Base-by-base conservation (phyloP, 1,140 invertebrate genomes). In the Delia radicum region DNA sequence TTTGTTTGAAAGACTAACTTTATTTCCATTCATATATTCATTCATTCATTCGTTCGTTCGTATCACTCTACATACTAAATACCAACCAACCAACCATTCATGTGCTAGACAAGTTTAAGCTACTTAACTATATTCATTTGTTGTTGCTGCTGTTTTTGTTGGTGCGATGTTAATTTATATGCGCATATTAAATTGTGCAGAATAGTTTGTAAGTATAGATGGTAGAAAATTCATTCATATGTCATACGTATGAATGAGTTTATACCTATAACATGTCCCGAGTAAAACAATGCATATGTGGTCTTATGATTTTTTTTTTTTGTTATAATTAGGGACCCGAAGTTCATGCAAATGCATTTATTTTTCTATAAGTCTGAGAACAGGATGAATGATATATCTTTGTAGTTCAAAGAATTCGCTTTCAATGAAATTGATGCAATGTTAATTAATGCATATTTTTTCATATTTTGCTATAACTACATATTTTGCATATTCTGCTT, bases 101-200 rank as follows among this genome's bases (percentile, higher is more conserved):
- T 55, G 33, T 33, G 12, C 48, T 55, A 21, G 42, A 55, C n/a
- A 55, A 55, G 48, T 55, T 55, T 21, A 55, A 55, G 21, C 48
- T 21, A 21, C 48, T 24, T 55, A 55, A 69, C 61, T 27, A 27
- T 63, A 7, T 28, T 63, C 24, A 63, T 27, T 63, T 26, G 8
- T 63, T 4, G 61, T 4, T n/a, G n/a, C n/a, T n/a, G n/a, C n/a
- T n/a, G n/a, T n/a, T n/a, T 67, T 13, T 33, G 33, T 31, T 21
- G 33, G 65, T 21, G 21, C 65, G 8, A 1, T 69, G 29, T 55
- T 74, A 76, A 76, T 76, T 76, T 76, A 74, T 76, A 76, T 76
- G 75, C 72, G 75, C 75, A 76, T 76, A 76, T 76, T 76, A 74
- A 76, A 74, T 76, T 76, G 72, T 46, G 37, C 72, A 55, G 63